phyloP scores from a whole-genome alignment of 2,113 vertebrate species.

The Perccottus glenii region DNA sequence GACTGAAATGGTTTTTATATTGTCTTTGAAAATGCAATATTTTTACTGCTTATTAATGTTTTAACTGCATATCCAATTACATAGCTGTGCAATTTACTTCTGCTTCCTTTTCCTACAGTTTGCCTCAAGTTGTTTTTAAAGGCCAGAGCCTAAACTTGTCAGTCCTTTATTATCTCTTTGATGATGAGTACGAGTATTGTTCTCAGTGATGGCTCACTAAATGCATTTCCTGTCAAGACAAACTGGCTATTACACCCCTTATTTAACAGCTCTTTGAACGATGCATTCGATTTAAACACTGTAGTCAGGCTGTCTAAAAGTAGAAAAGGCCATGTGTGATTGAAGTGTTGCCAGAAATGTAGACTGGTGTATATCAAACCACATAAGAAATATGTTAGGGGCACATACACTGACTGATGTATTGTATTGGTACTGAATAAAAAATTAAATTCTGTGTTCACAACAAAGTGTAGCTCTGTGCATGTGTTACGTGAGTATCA shows the following conservation, averaged over 20 bases:
- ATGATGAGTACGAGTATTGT: slow-evolving; percentile 21
- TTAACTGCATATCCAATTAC: slow-evolving; percentile 3
- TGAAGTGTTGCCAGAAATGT: slow-evolving; percentile 12
- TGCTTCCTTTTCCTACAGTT: slow-evolving; percentile 12
- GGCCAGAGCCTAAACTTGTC: slow-evolving; percentile 22
- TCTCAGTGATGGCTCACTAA: slow-evolving; percentile 12
- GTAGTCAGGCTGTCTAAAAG: not conserved
- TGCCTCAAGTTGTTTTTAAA: slow-evolving; percentile 7
- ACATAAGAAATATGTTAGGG: not conserved
- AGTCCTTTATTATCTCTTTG: slow-evolving; percentile 7
- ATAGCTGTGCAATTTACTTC: not conserved
- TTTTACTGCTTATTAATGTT: not conserved
- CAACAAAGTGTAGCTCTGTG: not conserved
- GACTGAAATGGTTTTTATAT: too few relatives aligned
- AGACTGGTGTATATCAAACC: not conserved
- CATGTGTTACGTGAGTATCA: slow-evolving; percentile 3
- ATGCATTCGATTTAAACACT: not conserved
- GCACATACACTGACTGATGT: too few relatives aligned
- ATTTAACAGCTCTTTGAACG: not conserved
- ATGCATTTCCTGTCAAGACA: not conserved
- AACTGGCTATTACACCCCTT: not conserved
- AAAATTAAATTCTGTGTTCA: not conserved
- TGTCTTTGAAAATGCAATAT: not conserved
- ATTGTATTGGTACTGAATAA: not conserved
- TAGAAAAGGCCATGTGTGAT: not conserved